Conservation (phyloP, 1,140 invertebrate genomes). For the Neodiprion pinetum region DNA sequence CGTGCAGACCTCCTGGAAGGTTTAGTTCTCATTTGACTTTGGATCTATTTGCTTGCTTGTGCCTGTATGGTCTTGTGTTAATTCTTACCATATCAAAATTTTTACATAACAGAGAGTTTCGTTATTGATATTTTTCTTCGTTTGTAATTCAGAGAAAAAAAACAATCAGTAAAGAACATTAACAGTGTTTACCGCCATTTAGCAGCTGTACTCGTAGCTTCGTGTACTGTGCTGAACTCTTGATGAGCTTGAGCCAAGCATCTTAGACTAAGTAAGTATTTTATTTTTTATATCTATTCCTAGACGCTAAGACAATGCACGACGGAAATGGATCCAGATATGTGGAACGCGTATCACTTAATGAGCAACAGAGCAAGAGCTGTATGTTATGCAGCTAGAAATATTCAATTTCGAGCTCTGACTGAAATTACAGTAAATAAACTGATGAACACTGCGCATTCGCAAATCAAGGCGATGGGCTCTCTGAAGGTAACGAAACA, state of each 20-base stretch:
- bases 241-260: background rate
- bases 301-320: constrained; percentile 71
- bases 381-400: constrained; percentile 71
- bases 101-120: no score
- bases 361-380: constrained; percentile 74
- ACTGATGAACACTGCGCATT: constrained; percentile 65
- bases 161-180: no score
- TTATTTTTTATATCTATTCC: constrained; percentile 21
- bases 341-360: constrained; percentile 76
- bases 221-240: background rate
- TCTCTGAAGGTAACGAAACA: constrained; percentile 52
- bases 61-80: background rate
- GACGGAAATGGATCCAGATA: constrained; percentile 70
- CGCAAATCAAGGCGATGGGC: constrained; percentile 50
- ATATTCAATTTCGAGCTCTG: constrained; percentile 71
- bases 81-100: no score
- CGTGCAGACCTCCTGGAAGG: background rate
- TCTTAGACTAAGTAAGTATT: constrained; percentile 6
- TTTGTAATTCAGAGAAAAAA: no score
- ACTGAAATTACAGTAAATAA: constrained; percentile 74
- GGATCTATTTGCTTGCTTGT: background rate
- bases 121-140: no score
- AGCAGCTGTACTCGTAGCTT: no score
- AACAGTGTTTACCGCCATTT: no score
- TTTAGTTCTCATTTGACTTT: background rate